A percentile compares a stretch with the other conserved stretches of the same genome.
phyloP scores from a whole-genome alignment of 2,888 invertebrate genomes.

The Piscicola geometra region DNA sequence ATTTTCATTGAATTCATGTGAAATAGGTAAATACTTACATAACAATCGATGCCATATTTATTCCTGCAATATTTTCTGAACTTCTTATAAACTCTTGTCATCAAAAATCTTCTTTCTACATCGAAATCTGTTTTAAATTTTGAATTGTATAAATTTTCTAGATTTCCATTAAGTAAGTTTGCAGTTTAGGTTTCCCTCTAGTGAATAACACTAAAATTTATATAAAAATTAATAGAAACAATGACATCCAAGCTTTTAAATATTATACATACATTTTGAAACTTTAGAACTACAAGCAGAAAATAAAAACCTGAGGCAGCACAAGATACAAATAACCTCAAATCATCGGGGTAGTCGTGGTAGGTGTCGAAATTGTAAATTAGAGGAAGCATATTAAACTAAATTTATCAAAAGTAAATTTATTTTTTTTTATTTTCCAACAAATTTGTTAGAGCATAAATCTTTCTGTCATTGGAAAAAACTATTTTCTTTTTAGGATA shows the following conservation, averaged over 20 bases:
- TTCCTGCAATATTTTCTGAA: not conserved
- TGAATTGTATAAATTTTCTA: not conserved
- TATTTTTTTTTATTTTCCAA: not conserved
- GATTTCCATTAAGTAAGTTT: too few species aligned
- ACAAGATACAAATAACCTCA: not conserved
- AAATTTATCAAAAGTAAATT: too few species aligned
- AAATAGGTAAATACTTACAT: not conserved
- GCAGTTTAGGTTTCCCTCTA: too few species aligned
- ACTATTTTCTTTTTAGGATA: too few species aligned
- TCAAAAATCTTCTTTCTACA: not conserved
- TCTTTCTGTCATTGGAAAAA: too few species aligned
- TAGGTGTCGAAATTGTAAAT: not conserved
- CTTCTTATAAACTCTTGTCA: not conserved
- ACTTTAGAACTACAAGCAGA: too few species aligned
- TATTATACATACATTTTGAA: too few species aligned
- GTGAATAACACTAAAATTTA: too few species aligned
- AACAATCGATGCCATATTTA: constrained; percentile 1
- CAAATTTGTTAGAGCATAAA: not conserved
- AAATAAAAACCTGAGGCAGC: constrained; percentile 10
- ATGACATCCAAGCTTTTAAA: too few species aligned
- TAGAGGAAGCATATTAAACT: not conserved
- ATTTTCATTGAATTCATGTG: not conserved
- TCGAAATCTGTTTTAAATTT: not conserved
- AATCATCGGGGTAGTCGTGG: not conserved
- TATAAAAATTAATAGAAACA: too few species aligned